Evolutionary conservation across 2,113 vertebrate species (phyloP).

Genomic region (Prochilodus magdalenae): DNA sequence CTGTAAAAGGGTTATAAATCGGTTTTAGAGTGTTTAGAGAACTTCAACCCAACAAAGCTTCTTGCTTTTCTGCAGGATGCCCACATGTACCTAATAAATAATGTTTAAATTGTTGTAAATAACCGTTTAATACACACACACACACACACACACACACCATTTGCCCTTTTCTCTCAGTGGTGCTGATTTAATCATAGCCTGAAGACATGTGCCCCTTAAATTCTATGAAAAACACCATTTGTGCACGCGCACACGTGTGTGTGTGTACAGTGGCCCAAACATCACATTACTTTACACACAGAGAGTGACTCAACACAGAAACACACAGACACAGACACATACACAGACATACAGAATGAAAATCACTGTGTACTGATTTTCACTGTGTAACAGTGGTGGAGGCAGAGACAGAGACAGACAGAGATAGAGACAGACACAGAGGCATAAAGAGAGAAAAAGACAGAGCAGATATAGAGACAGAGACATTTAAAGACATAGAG

Average conservation of each 20-base stretch:
- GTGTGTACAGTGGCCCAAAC: background rate
- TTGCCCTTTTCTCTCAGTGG: background rate
- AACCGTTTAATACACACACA: too few relatives aligned
- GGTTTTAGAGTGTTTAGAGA: background rate
- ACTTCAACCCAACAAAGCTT: background rate
- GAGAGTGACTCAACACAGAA: constrained; percentile 22
- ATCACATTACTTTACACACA: constrained; percentile 35
- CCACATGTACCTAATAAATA: background rate
- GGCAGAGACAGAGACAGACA: too few relatives aligned
- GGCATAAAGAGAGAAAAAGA: too few relatives aligned
- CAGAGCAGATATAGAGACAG: too few relatives aligned
- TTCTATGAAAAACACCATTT: constrained; percentile 22
- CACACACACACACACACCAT: background rate
- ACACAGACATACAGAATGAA: background rate
- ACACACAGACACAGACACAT: constrained; percentile 19
- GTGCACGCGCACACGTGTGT: constrained; percentile 22
- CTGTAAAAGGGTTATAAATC: too few relatives aligned
- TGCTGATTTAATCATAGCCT: constrained; percentile 47
- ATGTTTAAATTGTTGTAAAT: background rate
- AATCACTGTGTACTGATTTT: too few relatives aligned
- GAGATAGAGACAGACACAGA: too few relatives aligned
- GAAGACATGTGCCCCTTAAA: constrained; percentile 33
- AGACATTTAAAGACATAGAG: too few relatives aligned
- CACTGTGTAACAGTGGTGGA: too few relatives aligned
- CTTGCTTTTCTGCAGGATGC: background rate